A percentile compares a stretch with the other conserved stretches of the same genome.
Evolutionary conservation across 30 jellyfish, hydroid and myxozoan genomes (phyloP).

Genomic region (Pelagia noctiluca): DNA sequence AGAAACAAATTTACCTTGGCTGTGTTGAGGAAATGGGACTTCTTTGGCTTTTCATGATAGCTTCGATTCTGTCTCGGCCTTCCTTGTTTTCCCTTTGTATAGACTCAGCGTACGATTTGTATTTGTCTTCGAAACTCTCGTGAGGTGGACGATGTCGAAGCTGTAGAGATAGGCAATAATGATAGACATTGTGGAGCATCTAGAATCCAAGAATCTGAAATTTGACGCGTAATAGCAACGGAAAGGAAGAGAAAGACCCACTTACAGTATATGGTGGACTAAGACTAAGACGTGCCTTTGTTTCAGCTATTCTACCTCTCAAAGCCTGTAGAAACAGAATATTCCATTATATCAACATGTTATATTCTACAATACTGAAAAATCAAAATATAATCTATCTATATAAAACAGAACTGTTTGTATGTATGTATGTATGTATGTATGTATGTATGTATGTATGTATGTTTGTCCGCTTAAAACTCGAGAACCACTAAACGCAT

Average conservation of each 20-base stretch:
- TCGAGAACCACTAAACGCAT: too few species aligned
- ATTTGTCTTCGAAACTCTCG: slow-evolving; percentile 45
- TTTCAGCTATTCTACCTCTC: slow-evolving; percentile 60
- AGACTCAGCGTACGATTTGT: slow-evolving; percentile 9
- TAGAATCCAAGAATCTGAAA: background rate
- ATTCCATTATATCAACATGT: background rate
- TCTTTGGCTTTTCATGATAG: slow-evolving; percentile 11
- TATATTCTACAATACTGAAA: too few species aligned
- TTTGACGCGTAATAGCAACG: background rate
- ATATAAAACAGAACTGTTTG: too few species aligned
- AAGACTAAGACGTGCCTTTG: slow-evolving; percentile 53
- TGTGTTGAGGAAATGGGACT: slow-evolving; percentile 18
- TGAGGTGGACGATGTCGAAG: background rate
- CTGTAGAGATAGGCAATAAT: background rate
- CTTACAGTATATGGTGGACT: slow-evolving; percentile 53
- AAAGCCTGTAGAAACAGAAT: slow-evolving; percentile 7
- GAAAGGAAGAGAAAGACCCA: background rate
- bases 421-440: too few species aligned
- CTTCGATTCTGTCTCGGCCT: slow-evolving; percentile 33
- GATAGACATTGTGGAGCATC: background rate
- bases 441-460: too few species aligned
- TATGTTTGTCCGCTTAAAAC: too few species aligned
- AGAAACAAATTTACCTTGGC: slow-evolving; percentile 17
- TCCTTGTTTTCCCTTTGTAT: slow-evolving; percentile 26
- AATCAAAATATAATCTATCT: too few species aligned